Evolutionary conservation across 2,797 vertebrate genomes (phyloP).

Genomic region (Pteronotus mesoamericanus): DNA sequence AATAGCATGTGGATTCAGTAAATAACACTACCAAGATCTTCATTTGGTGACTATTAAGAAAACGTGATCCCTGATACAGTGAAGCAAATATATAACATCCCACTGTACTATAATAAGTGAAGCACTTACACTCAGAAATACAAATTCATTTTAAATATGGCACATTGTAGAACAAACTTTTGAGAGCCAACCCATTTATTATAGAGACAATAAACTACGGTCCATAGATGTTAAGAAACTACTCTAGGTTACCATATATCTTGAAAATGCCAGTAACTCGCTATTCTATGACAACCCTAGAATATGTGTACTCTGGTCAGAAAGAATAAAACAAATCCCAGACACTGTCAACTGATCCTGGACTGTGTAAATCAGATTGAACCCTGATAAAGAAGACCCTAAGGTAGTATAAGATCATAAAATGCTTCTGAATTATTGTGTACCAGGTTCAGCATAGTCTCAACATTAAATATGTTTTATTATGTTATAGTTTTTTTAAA

Average conservation of each 20-base stretch:
- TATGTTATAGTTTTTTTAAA: background rate
- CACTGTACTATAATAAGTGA: background rate
- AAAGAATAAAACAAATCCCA: background rate
- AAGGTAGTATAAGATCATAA: background rate
- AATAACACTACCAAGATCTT: background rate
- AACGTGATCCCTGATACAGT: background rate
- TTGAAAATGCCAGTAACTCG: background rate
- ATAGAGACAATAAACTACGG: background rate
- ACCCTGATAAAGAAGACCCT: background rate
- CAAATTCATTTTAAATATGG: background rate
- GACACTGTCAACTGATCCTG: background rate
- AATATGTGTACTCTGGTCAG: background rate
- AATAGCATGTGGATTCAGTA: background rate
- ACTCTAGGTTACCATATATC: background rate
- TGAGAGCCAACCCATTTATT: background rate
- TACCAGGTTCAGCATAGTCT: background rate
- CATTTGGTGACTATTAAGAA: background rate
- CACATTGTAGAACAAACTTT: background rate
- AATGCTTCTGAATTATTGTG: background rate
- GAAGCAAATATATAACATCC: background rate
- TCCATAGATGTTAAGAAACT: background rate
- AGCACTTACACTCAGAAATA: conserved; percentile 14
- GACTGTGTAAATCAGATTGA: background rate
- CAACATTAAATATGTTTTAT: background rate
- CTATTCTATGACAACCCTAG: background rate